phyloP scores from a whole-genome alignment of 2,113 vertebrate genomes.

The Polypterus bichir region DNA sequence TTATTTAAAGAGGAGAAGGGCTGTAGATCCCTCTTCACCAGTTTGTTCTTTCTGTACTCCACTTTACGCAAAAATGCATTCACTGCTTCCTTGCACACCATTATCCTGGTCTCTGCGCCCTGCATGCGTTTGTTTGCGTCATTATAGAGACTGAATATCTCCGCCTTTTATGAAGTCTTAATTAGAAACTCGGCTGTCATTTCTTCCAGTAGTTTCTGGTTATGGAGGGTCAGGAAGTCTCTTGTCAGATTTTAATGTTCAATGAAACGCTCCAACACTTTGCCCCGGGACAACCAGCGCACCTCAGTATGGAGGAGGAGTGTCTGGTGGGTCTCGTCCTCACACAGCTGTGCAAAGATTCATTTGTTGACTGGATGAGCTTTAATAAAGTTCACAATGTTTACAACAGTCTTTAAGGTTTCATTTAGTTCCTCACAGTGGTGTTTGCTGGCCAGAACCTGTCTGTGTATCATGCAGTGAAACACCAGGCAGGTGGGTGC shows the following conservation, averaged over 20 bases:
- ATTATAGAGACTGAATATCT: constrained; percentile 7
- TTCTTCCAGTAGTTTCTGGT: constrained; percentile 4
- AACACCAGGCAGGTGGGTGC: not conserved
- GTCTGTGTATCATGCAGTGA: constrained; percentile 10
- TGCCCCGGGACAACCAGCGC: constrained; percentile 3
- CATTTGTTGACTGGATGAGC: constrained; percentile 11
- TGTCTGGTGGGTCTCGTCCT: constrained; percentile 8
- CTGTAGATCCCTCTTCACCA: constrained; percentile 1
- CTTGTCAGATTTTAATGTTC: constrained; percentile 2
- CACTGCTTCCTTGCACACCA: constrained; percentile 4
- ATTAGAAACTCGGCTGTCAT: constrained; percentile 12
- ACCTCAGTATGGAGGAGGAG: constrained; percentile 11
- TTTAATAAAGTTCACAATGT: constrained; percentile 13
- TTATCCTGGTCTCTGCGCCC: not conserved
- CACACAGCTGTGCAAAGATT: constrained; percentile 8
- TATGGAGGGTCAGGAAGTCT: constrained; percentile 4
- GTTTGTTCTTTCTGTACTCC: constrained; percentile 1
- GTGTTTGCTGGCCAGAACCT: constrained; percentile 7
- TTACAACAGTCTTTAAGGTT: constrained; percentile 13
- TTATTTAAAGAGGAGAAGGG: constrained; percentile 1
- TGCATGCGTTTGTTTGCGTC: constrained; percentile 8
- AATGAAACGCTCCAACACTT: constrained; percentile 12
- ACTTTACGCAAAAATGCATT: constrained; percentile 4
- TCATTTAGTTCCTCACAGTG: constrained; percentile 9
- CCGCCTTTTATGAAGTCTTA: constrained; percentile 11